Conservation (phyloP, 2,797 vertebrate species). For the Gallirallus australis region DNA sequence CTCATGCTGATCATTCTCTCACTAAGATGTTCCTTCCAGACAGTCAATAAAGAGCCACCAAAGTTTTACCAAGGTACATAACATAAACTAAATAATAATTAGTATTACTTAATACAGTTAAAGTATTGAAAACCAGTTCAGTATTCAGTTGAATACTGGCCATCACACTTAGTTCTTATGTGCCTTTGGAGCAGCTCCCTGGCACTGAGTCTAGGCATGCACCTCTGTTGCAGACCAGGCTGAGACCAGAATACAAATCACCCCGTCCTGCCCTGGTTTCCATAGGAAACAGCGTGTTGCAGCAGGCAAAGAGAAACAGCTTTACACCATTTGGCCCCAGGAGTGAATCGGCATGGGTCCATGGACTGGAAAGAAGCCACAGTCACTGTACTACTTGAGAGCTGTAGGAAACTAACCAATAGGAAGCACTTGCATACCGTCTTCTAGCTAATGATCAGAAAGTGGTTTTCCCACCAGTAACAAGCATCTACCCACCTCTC, state of each 20-base stretch:
- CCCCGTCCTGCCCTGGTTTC: not conserved
- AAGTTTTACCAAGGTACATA: not conserved
- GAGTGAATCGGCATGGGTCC: not conserved
- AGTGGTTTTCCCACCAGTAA: not conserved
- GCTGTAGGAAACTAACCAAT: not conserved
- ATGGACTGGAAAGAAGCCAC: not conserved
- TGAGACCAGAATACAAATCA: not conserved
- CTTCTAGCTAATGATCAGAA: not conserved
- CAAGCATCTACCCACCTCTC: not conserved
- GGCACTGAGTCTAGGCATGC: fast-evolving
- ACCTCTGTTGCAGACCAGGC: not conserved
- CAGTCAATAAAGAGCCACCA: not conserved
- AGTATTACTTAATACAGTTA: not conserved
- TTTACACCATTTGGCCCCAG: not conserved
- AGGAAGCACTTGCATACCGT: not conserved
- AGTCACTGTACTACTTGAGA: not conserved
- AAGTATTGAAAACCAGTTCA: not conserved
- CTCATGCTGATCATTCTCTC: not conserved
- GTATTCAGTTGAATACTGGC: not conserved
- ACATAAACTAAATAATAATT: not conserved
- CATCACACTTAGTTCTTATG: fast-evolving
- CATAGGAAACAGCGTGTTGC: not conserved
- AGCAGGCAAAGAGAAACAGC: not conserved
- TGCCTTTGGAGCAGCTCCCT: not conserved
- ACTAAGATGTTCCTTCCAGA: not conserved